Evolutionary conservation across 2,797 vertebrate genomes (phyloP), one percentile per base, ranked within the genome.

Genomic region (Nyctalus aviator): DNA sequence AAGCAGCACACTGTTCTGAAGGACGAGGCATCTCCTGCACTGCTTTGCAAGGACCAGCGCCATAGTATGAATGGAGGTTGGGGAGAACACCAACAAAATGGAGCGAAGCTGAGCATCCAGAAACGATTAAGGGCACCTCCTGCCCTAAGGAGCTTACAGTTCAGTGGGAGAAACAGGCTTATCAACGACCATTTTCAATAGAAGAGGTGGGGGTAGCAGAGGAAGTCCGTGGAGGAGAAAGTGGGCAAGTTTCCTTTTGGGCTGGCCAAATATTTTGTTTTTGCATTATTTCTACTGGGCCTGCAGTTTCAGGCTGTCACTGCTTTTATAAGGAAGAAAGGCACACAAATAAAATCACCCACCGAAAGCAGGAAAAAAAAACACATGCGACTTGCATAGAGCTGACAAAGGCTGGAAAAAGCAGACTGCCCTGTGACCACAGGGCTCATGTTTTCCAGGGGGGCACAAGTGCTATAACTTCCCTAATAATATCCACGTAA

Each of bases 401-500:
- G 5, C 62, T 91, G 78, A 41, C n/a, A 48, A 71, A 90, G 44
- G 8, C 48, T 59, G 68, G 41, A 75, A 69, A 88, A 55, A 59
- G 8, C 23, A 44, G 32, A 20, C 13, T 59, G 8, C 6, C 2
- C 30, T 53, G 48, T 75, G 46, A 73, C 11, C n/a, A 20, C 46
- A 64, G 14, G 7, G 8, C 13, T 89, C 35, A 35, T 83, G 46
- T 92, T 93, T 95, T 95, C 32, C 68, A 82, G 79, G 53, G 44
- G 87, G 82, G 37, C 62, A 2, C 37, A 64, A 50, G n/a, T 79
- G 87, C 78, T 93, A 55, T 86, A 69, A 93, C 71, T 90, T 96
- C 92, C 83, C 95, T 96, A 97, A 96, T 95, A 84, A 96, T 62
- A 96, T 84, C 68, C 72, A 93, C 81, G 53, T 68, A 95, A 96